Base-by-base conservation (phyloP, 2,113 vertebrate genomes). In the Astur gentilis region DNA sequence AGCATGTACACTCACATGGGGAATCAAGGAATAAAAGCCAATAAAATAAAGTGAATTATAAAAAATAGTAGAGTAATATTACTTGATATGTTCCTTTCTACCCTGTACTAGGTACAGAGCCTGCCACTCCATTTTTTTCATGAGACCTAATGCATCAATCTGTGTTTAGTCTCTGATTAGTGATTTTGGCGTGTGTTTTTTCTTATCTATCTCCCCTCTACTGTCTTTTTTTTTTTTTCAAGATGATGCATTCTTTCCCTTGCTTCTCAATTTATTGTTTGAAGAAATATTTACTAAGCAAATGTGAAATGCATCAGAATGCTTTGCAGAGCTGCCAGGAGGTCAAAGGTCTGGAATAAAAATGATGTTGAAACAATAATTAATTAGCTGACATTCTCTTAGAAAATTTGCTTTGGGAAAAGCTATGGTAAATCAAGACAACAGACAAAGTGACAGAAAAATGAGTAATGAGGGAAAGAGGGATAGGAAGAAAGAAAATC, bases 321-420 rank as follows among this genome's bases (percentile, higher is more conserved):
- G 77, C 78, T 95, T 97, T 96, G 73, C 92, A 95, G 83, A 96
- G 49, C 44, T 96, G 85, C 89, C 95, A 97, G 90, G 90, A 93
- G 96, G 94, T 96, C 91, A 96, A 91, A 97, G 92, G 90, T 97
- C 87, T 89, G 47, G 62, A 92, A 92, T 86, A 97, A 95, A 97
- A 97, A 93, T 83, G 44, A 93, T 96, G 87, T 75, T 95, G 97
- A 97, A 97, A 96, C 94, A 98, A 96, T 97, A 98, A 97, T 95
- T 97, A 98, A 98, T 97, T 96, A 95, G 87, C 80, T 97, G 95
- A 92, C 82, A 94, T 96, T 93, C 92, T 97, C 62, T 88, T 91
- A 78, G 89, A 88, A 97, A 96, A 97, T 85, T 95, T 91, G 93
- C 90, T 97, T 93, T 96, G 97, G 93, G 96, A 96, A 96, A 94